Evolutionary conservation across 2,797 vertebrate species (phyloP), one percentile per base, ranked within the genome.

Genomic region (Nyctibius grandis): DNA sequence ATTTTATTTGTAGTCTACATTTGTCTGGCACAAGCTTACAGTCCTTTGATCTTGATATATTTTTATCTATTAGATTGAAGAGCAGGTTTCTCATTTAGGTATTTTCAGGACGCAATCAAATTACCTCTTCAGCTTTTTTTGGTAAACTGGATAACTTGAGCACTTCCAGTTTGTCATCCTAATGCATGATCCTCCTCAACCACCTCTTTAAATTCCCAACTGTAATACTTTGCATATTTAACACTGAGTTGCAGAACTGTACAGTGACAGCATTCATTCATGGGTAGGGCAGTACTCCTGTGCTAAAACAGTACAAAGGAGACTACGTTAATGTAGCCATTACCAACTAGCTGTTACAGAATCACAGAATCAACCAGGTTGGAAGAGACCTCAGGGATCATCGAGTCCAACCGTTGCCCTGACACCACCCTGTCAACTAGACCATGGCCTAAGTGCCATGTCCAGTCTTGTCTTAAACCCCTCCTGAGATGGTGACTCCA

Each of bases 21-120:
- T 89, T 92, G 70, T 73, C 77, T 92, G 74, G 48, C 77, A 84
- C 59, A 56, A 90, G 45, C 70, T 94, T 77, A 36, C 54, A 89
- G 22, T 83, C 69, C 76, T 91, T 94, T 93, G 80, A 88, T 88
- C 73, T 64, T 86, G 57, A 64, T 88, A 47, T 83, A 91, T 93
- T 88, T 96, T 88, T 90, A 68, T 63, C 88, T 60, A 7, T 72
- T 53, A 85, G 81, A 75, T 53, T 63, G 50, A 57, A 86, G 59
- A 81, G 67, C 67, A 74, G 22, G 38, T 93, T 94, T 90, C 74
- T 93, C 38, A 84, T 90, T 88, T 84, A 79, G 76, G 19, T 57
- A 60, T 81, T 91, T 90, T 64, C 69, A 93, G 75, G 76, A 89
- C 94, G 64, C 67, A 86, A 51, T 78, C 88, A 78, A 88, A 68